phyloP scores from a whole-genome alignment of 2,888 invertebrate genomes.

The Acleris laterana region DNA sequence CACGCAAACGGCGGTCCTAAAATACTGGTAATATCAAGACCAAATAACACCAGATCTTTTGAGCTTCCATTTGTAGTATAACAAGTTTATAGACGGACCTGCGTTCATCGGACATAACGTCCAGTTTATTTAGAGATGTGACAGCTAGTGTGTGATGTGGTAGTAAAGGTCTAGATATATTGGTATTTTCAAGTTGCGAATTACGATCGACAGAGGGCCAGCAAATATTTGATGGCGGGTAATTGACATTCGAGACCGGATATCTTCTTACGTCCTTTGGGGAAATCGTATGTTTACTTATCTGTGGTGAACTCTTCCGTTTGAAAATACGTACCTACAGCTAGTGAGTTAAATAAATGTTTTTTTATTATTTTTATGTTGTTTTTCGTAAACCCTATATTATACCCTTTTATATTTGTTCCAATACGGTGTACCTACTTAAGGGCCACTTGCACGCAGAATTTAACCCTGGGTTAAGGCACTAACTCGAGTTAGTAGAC shows the following conservation, averaged over 20 bases:
- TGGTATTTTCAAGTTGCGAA: conserved; percentile 54
- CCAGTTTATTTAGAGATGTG: background rate
- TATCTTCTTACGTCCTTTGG: conserved; percentile 25
- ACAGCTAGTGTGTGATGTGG: conserved; percentile 12
- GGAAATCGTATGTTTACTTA: conserved; percentile 11
- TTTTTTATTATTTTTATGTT: background rate
- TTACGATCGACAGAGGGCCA: conserved; percentile 73
- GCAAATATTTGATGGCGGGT: conserved; percentile 78
- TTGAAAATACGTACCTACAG: background rate
- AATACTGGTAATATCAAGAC: background rate
- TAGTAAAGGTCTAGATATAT: conserved; percentile 46
- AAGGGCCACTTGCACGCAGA: too few species aligned
- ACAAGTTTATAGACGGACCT: background rate
- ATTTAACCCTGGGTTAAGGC: too few species aligned
- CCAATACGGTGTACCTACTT: too few species aligned
- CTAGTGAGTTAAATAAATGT: background rate
- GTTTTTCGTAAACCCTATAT: too few species aligned
- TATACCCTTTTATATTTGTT: too few species aligned
- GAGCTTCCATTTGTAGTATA: background rate
- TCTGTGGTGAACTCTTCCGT: background rate
- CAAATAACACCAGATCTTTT: too few species aligned
- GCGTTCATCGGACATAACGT: background rate
- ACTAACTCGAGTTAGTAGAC: too few species aligned
- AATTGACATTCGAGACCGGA: conserved; percentile 44
- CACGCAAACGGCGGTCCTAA: background rate